phyloP scores from a whole-genome alignment of 2,888 invertebrate genomes.

The Gastracanthus pulcherrimus region DNA sequence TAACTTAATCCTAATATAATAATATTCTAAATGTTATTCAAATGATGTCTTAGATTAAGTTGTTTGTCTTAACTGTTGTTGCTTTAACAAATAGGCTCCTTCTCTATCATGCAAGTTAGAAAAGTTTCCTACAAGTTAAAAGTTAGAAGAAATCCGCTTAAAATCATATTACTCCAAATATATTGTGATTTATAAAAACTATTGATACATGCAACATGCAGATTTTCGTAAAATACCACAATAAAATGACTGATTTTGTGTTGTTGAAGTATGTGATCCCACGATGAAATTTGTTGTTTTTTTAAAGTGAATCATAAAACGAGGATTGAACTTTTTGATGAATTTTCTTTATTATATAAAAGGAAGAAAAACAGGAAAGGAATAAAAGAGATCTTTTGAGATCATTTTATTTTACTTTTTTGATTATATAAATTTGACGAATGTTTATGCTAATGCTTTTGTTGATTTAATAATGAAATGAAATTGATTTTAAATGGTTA shows the following conservation, averaged over 20 bases:
- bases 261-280: slow-evolving; percentile 22
- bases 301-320: background rate
- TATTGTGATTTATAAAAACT: slow-evolving; percentile 30
- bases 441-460: background rate
- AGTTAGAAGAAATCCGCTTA: background rate
- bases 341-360: slow-evolving; percentile 5
- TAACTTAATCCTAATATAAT: background rate
- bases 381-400: slow-evolving; percentile 18
- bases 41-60: too few species aligned
- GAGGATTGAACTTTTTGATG: background rate
- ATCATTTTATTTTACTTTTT: slow-evolving; percentile 42
- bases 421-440: background rate
- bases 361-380: slow-evolving; percentile 35
- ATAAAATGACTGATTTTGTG: slow-evolving; percentile 1
- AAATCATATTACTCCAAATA: background rate
- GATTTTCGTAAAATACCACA: background rate
- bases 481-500: background rate
- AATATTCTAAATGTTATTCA: background rate
- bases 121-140: slow-evolving; percentile 61
- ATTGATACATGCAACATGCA: slow-evolving; percentile 59
- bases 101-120: slow-evolving; percentile 65
- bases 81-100: slow-evolving; percentile 57
- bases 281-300: slow-evolving; percentile 4
- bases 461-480: slow-evolving; percentile 19
- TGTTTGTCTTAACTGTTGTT: too few species aligned